These are phyloP conservation scores for Leucoraja erinaceus DNA, from an alignment of 2,113 vertebrate genomes.

Conservation along the genomic window DNA sequence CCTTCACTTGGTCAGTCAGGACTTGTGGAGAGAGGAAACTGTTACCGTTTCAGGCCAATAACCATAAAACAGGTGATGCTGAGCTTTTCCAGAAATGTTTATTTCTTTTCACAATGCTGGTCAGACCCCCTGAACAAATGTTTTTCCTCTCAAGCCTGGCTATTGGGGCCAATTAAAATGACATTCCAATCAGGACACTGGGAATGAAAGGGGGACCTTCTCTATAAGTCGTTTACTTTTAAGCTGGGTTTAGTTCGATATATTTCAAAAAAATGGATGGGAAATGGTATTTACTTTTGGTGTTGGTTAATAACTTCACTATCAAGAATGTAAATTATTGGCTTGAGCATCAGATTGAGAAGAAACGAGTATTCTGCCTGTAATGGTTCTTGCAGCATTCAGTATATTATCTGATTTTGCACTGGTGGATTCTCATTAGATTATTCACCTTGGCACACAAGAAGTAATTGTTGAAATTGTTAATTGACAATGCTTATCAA, in stretches of 20 bases:
- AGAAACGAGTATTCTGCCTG: background rate
- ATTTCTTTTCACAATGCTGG: no score
- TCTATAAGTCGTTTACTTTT: background rate
- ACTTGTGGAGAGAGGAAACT: no score
- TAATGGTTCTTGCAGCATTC: background rate
- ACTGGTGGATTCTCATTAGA: background rate
- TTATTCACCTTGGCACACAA: background rate
- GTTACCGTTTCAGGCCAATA: no score
- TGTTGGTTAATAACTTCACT: background rate
- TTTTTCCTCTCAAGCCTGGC: background rate
- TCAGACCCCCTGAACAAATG: background rate
- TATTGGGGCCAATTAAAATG: background rate
- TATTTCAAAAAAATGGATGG: background rate
- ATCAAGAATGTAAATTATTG: background rate
- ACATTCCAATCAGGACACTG: background rate
- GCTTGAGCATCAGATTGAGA: background rate
- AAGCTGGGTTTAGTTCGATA: background rate
- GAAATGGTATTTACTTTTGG: background rate
- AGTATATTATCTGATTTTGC: background rate
- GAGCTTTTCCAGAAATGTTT: no score
- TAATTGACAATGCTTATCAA: background rate
- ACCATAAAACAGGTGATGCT: no score
- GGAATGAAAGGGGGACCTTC: background rate
- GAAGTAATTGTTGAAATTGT: background rate
- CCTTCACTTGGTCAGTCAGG: background rate